Conservation (phyloP, 1,140 invertebrate genomes). For the Heliconius hewitsoni region DNA sequence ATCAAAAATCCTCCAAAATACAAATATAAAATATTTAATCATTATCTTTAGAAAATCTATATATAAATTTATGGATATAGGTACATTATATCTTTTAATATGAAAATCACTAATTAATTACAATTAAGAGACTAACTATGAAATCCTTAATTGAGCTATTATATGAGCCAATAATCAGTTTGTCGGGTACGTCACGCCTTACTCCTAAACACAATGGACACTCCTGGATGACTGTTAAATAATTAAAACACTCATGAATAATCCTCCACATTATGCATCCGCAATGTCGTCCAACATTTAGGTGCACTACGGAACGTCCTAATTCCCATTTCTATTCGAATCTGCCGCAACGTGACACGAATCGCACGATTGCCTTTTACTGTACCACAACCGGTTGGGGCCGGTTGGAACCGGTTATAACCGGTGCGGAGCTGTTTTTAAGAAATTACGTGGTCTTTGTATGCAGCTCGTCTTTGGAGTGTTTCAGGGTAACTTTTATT, state of each 20-base stretch:
- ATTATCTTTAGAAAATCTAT: too few relatives aligned
- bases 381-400: constrained; percentile 51
- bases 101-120: not conserved
- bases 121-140: not conserved
- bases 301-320: constrained; percentile 46
- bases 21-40: too few relatives aligned
- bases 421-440: constrained; percentile 42
- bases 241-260: constrained; percentile 32
- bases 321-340: constrained; percentile 43
- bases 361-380: constrained; percentile 59
- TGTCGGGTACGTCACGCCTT: constrained; percentile 22
- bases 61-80: too few relatives aligned
- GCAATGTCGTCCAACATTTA: constrained; percentile 39
- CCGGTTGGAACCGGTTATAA: constrained; percentile 47
- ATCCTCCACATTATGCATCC: constrained; percentile 33
- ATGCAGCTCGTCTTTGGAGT: constrained; percentile 22
- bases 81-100: not conserved
- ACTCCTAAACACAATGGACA: constrained; percentile 17
- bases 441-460: constrained; percentile 26
- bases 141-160: not conserved
- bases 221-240: constrained; percentile 28
- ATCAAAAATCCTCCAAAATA: too few relatives aligned
- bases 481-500: constrained; percentile 17
- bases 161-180: constrained; percentile 4
- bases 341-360: constrained; percentile 53